Conservation (phyloP, 1,140 invertebrate genomes). For the Lucilia cuprina region DNA sequence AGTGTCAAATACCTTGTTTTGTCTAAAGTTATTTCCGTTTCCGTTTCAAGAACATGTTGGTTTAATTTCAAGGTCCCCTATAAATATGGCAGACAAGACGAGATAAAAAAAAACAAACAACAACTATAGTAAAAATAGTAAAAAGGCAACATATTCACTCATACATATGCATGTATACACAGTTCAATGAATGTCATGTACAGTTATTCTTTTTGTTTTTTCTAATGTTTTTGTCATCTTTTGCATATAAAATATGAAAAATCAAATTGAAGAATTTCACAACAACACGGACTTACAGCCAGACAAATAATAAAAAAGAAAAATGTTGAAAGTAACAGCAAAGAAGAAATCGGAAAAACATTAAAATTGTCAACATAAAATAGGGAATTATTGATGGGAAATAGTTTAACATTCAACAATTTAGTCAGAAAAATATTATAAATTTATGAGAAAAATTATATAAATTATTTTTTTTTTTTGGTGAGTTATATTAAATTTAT, state of each 20-base stretch:
- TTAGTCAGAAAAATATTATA: background rate
- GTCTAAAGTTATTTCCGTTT: conserved; percentile 35
- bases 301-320: background rate
- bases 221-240: background rate
- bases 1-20: conserved; percentile 27
- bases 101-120: background rate
- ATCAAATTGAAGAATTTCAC: conserved; percentile 11
- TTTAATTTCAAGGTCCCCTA: conserved; percentile 23
- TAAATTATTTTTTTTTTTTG: background rate
- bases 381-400: background rate
- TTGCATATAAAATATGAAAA: conserved; percentile 27
- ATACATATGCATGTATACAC: background rate
- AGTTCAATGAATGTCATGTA: conserved; percentile 31
- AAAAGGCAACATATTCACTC: background rate
- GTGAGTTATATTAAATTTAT: background rate
- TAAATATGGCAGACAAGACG: background rate
- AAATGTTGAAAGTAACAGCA: no score
- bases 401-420: background rate
- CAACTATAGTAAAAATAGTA: background rate
- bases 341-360: background rate
- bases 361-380: background rate
- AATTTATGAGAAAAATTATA: background rate
- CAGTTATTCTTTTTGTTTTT: background rate
- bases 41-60: background rate
- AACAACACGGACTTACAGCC: background rate